Evolutionary conservation across 2,888 invertebrate species (phyloP), one percentile per base, ranked within the genome.

Genomic region (Elysia crispata): DNA sequence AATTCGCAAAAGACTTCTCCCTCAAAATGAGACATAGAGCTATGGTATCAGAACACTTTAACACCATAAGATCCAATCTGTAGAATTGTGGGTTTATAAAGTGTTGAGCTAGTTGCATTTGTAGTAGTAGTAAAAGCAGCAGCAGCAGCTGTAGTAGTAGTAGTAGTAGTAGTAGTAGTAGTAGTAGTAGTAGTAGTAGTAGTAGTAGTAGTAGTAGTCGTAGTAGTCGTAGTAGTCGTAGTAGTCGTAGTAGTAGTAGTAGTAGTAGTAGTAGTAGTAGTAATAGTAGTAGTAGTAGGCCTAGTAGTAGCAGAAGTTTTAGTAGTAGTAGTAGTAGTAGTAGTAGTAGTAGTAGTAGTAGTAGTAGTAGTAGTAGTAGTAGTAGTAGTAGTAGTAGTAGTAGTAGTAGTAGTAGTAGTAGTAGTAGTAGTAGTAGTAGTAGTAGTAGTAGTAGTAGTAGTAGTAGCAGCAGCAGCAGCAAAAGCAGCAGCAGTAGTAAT

Each of bases 261-360:
- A 6, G 41, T 11, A 6, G 41, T 11, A 6, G 41, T 41, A 6
- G 41, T 41, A 6, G 60, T 60, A 60, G 60, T 60, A 60, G 60
- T 60, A 8, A 15, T 60, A 8, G 60, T 60, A 60, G 60, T 60
- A 60, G 41, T 41, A 41, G 41, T 41, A 41, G 41, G 3, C 41
- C 5, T 41, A 41, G 41, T 41, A 41, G 41, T 41, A 41, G 41
- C 11, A 41, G 41, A 6, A 41, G 41, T 11, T 6, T 3, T 41
- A 41, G 41, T 60, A 25, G 25, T 66, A 66, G 66, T 66, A 28
- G 66, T 66, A 28, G 30, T 66, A 66, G 66, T 66, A 66, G 66
- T 66, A 28, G 66, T 66, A 28, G 66, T 25, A 28, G 66, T 66
- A 28, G 66, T 66, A 66, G 66, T 23, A 28, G 66, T 66, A 6